These are phyloP conservation scores for Diaphora mendica DNA, from an alignment of 2,888 invertebrate genomes.

Conservation along the genomic window DNA sequence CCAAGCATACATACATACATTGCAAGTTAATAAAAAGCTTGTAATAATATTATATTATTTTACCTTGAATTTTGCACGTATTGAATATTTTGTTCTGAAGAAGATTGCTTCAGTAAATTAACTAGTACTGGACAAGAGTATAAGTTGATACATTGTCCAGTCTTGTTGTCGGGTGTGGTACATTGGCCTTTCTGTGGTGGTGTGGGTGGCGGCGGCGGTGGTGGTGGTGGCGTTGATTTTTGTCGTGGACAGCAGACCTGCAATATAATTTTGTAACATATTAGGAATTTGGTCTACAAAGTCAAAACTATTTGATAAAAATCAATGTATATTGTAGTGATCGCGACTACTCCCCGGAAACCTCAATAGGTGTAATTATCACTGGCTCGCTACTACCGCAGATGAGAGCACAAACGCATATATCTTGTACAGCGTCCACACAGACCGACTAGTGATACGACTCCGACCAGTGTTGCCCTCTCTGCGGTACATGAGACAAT, in stretches of 20 bases:
- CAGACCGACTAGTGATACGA: no score
- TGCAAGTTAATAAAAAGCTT: no score
- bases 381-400: no score
- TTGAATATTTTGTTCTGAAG: not conserved
- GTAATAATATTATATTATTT: no score
- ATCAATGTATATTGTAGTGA: no score
- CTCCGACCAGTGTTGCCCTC: no score
- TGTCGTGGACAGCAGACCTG: conserved; percentile 47
- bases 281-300: not conserved
- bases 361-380: no score
- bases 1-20: no score
- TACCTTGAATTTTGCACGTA: conserved; percentile 29
- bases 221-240: not conserved
- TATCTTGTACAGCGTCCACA: no score
- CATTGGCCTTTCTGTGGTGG: conserved; percentile 37
- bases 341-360: no score
- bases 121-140: conserved; percentile 17
- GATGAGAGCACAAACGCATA: no score
- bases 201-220: not conserved
- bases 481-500: no score
- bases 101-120: conserved; percentile 25
- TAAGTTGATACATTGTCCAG: conserved; percentile 43
- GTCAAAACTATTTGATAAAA: not conserved
- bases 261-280: not conserved
- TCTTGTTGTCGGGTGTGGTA: conserved; percentile 52